Evolutionary conservation across 1,140 invertebrate species (phyloP), one percentile per base, ranked within the genome.

Genomic region (Zaprionus inermis): DNA sequence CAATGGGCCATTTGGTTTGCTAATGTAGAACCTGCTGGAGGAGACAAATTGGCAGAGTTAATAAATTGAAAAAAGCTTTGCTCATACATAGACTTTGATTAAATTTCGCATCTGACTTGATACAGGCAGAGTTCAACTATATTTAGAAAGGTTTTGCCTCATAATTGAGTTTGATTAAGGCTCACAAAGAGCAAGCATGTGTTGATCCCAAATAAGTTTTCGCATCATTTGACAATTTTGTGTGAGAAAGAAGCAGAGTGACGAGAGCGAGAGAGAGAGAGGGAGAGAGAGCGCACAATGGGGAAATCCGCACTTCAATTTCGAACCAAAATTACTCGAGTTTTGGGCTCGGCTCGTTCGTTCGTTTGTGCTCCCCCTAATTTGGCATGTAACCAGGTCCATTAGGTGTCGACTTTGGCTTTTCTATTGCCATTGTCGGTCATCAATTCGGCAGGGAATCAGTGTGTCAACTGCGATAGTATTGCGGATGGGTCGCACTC

Each of bases 361-460:
- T 44, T 70, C 76, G 73, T 82, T 78, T 81, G 79, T 44, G 60
- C 52, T 76, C 77, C 68, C 81, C 68, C 81, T 83, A 83, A 83
- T 84, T 73, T 75, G 81, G 77, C 65, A 84, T 83, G 77, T 70
- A 70, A 83, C 81, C 81, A 70, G 76, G 76, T 78, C 84, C 80
- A 84, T 84, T 85, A 85, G 82, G 75, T 65, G 76, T 72, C 69
- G 82, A 65, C 79, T 75, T 70, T 76, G 74, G 76, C 44, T 57
- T 70, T 55, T 59, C 30, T 44, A 67, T 32, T 59, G 65, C 52
- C 38, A 52, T 57, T 58, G 57, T 65, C 14, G 56, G 75, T 82
- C 71, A 81, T 85, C 79, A 81, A 81, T 86, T 71, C 67, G 67
- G 49, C 28, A 65, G 52, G 49, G n/a, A 52, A 32, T 34, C 28